A percentile compares a stretch with the other conserved stretches of the same genome.
Evolutionary conservation across 2,113 vertebrate species (phyloP).

Genomic region (Malurus melanocephalus): DNA sequence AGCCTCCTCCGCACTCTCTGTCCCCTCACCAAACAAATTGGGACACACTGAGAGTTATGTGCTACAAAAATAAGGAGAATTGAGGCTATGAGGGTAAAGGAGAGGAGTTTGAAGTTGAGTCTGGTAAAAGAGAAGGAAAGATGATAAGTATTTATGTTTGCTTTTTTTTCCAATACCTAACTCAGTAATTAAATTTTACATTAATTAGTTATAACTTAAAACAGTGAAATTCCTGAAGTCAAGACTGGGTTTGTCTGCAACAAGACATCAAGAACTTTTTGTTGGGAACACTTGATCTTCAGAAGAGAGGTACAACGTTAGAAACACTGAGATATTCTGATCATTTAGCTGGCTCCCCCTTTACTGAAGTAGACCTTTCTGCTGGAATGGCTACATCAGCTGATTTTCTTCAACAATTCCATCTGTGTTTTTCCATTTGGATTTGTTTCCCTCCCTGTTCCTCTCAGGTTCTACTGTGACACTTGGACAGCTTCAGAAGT

Average conservation of each 20-base stretch:
- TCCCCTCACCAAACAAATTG: background rate
- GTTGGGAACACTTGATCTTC: background rate
- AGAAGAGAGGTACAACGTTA: background rate
- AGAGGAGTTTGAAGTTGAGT: background rate
- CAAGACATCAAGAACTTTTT: background rate
- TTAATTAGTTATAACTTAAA: background rate
- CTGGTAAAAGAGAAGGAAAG: background rate
- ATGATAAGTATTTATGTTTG: background rate
- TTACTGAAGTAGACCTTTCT: background rate
- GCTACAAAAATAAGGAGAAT: background rate
- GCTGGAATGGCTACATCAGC: background rate
- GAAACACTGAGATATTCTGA: background rate
- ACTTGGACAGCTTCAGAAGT: background rate
- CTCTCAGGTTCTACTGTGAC: background rate
- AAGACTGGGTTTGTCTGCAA: background rate
- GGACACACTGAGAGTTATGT: fast-evolving
- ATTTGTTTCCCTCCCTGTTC: background rate
- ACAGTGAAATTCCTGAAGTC: background rate
- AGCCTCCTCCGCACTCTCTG: background rate
- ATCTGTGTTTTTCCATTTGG: background rate
- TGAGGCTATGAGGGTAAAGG: background rate
- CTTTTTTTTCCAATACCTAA: background rate
- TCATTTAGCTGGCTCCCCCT: background rate
- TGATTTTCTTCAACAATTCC: background rate
- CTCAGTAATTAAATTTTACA: background rate